Evolutionary conservation across 1,140 invertebrate species (phyloP).

Genomic region (Aphelinus certus): DNA sequence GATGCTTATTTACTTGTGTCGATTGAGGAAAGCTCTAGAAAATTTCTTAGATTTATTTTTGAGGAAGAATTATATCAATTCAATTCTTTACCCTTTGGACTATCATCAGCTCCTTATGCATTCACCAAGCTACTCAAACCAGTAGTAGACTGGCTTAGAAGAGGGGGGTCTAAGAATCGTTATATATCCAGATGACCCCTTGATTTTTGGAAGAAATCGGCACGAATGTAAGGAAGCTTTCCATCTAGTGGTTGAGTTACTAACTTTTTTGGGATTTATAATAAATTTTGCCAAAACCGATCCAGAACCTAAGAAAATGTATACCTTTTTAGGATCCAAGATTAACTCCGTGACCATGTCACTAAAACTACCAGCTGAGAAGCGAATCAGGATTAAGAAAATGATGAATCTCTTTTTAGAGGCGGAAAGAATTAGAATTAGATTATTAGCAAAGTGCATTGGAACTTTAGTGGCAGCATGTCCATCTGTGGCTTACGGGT

Average conservation of each 20-base stretch:
- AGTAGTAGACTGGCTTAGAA: background rate
- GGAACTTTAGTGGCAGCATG: slow-evolving; percentile 28
- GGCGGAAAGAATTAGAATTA: slow-evolving; percentile 15
- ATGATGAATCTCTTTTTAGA: background rate
- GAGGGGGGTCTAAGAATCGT: background rate
- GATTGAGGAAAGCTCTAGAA: background rate
- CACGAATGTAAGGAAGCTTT: background rate
- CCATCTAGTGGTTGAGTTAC: background rate
- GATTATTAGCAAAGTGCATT: slow-evolving; percentile 21
- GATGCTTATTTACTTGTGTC: background rate
- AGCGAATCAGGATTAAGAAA: background rate
- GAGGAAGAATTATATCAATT: background rate
- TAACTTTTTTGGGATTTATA: slow-evolving; percentile 1
- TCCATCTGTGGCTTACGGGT: slow-evolving; percentile 29
- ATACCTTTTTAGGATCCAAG: background rate
- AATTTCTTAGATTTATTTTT: background rate
- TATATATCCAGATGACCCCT: background rate
- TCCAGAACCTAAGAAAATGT: background rate
- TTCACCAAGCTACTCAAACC: slow-evolving; percentile 4
- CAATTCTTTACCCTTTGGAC: background rate
- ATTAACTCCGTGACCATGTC: background rate
- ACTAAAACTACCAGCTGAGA: background rate
- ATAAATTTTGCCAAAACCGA: background rate
- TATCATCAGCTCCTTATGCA: background rate
- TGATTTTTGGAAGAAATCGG: background rate